A percentile compares a stretch with the other conserved stretches of the same genome.
Evolutionary conservation across 2,113 vertebrate genomes (phyloP).

Genomic region (Gymnorhina tibicen): DNA sequence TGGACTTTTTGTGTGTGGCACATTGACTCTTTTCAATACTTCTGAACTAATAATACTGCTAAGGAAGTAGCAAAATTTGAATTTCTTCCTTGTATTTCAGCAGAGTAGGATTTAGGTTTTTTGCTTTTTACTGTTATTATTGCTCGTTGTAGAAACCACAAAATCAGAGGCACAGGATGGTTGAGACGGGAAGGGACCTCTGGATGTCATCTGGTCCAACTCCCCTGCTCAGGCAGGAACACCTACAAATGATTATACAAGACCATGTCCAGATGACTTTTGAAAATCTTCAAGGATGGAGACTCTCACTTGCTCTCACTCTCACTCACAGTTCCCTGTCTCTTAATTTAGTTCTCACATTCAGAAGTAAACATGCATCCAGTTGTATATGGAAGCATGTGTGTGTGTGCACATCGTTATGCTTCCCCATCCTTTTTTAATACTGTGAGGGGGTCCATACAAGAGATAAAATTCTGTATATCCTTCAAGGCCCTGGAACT

Average conservation of each 20-base stretch:
- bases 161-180: background rate
- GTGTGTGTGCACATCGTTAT: background rate
- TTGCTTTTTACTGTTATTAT: background rate
- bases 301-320: background rate
- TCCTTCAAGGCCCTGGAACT: background rate
- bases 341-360: background rate
- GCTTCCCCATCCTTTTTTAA: background rate
- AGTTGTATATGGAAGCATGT: background rate
- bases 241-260: background rate
- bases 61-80: background rate
- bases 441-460: background rate
- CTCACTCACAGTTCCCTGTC: background rate
- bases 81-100: background rate
- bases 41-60: background rate
- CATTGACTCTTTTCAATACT: background rate
- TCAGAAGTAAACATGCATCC: background rate
- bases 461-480: background rate
- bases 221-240: background rate
- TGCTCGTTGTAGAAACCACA: background rate
- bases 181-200: background rate
- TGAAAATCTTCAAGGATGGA: background rate
- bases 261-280: background rate
- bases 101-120: background rate
- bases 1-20: background rate
- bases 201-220: background rate